These are phyloP conservation scores for Tridacna crocea DNA, from an alignment of 2,888 invertebrate genomes.

Conservation along the genomic window DNA sequence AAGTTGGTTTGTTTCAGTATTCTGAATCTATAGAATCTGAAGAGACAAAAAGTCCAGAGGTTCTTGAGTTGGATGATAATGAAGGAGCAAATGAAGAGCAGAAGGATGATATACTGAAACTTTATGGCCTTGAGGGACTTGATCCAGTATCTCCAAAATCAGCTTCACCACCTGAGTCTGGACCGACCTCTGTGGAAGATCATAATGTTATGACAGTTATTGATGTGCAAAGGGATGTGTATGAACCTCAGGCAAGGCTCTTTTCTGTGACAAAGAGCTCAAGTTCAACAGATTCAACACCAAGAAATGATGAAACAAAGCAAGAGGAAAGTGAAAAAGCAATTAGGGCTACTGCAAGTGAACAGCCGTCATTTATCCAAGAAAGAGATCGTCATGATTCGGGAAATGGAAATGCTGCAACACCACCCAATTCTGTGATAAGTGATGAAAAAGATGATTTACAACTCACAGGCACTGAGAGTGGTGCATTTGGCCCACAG, in stretches of 20 bases:
- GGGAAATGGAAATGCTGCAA: constrained; percentile 6
- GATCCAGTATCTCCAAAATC: constrained; percentile 49
- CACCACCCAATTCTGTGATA: constrained; percentile 4
- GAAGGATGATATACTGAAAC: constrained; percentile 48
- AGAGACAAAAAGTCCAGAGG: constrained; percentile 41
- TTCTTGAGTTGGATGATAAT: constrained; percentile 39
- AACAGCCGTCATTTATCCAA: not conserved
- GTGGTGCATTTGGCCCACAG: not conserved
- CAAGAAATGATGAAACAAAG: constrained; percentile 34
- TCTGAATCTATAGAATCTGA: constrained; percentile 7
- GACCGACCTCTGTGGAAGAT: constrained; percentile 28
- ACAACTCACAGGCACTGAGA: not conserved
- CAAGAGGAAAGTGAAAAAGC: constrained; percentile 4
- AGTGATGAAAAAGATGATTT: not conserved
- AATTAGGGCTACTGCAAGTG: not conserved
- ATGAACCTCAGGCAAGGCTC: constrained; percentile 52
- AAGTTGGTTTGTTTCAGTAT: constrained; percentile 60
- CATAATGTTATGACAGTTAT: constrained; percentile 11
- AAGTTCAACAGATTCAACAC: constrained; percentile 58
- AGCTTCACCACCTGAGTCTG: constrained; percentile 47
- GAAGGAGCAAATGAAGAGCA: constrained; percentile 43
- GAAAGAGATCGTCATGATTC: not conserved
- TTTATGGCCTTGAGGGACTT: constrained; percentile 50
- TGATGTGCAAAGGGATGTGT: constrained; percentile 60
- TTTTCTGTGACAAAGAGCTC: constrained; percentile 53